phyloP scores from a whole-genome alignment of 2,888 invertebrate genomes.

The Aplocera efformata region DNA sequence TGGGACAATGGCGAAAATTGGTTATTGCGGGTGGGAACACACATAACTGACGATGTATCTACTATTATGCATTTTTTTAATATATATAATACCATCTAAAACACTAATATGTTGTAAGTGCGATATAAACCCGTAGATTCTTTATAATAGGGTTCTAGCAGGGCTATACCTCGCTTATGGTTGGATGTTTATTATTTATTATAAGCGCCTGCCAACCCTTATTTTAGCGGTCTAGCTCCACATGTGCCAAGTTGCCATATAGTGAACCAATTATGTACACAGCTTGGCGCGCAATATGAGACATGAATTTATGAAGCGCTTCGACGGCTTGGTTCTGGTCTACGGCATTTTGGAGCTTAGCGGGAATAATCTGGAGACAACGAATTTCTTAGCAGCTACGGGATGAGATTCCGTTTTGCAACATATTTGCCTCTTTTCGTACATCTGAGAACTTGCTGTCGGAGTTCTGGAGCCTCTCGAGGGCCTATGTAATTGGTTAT shows the following conservation, averaged over 20 bases:
- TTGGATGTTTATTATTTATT: neutral
- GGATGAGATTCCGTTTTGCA: neutral
- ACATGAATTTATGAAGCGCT: constrained; percentile 39
- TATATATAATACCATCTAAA: too few species aligned
- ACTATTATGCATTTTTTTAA: too few species aligned
- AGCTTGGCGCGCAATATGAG: constrained; percentile 53
- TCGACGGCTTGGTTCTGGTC: constrained; percentile 8
- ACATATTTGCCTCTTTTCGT: neutral
- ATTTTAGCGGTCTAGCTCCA: constrained; percentile 20
- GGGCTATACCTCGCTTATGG: too few species aligned
- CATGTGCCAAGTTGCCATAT: constrained; percentile 39
- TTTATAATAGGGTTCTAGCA: too few species aligned
- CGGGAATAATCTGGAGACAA: constrained; percentile 5
- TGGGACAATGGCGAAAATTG: too few species aligned
- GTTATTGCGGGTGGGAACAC: too few species aligned
- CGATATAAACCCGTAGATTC: too few species aligned
- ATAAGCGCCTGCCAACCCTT: constrained; percentile 11
- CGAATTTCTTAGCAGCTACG: neutral
- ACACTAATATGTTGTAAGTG: too few species aligned
- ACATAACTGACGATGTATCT: too few species aligned
- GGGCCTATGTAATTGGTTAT: too few species aligned
- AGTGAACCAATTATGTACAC: constrained; percentile 62
- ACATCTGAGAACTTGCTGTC: too few species aligned
- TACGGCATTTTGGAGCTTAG: constrained; percentile 6
- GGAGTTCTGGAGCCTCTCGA: too few species aligned